A percentile compares a stretch with the other conserved stretches of the same genome.
Evolutionary conservation across 2,113 vertebrate genomes (phyloP).

Genomic region (Hippocampus abdominalis): DNA sequence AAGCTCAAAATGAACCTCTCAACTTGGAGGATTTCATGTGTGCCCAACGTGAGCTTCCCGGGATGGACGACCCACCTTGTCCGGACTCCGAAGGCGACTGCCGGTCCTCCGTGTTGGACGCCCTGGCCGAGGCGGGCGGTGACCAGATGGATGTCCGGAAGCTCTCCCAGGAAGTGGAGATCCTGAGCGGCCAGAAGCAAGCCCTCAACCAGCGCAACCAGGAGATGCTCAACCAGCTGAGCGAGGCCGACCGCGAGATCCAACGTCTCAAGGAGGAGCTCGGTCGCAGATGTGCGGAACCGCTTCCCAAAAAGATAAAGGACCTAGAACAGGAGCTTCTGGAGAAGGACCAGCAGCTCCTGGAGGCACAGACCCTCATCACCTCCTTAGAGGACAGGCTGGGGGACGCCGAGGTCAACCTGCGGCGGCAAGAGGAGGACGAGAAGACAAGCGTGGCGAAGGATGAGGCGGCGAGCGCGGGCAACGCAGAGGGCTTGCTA

Average conservation of each 20-base stretch:
- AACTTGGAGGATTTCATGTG: not conserved
- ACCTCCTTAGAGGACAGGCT: conserved; percentile 49
- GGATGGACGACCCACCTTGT: conserved; percentile 3
- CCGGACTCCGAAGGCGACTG: conserved; percentile 11
- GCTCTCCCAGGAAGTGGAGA: conserved; percentile 50
- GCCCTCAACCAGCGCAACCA: conserved; percentile 66
- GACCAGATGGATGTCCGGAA: conserved; percentile 22
- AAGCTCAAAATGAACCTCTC: not conserved
- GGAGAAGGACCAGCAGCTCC: conserved; percentile 44
- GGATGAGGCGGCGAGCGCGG: not conserved
- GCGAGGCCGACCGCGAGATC: conserved; percentile 68
- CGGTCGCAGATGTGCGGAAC: conserved; percentile 23
- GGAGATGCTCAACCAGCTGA: conserved; percentile 71
- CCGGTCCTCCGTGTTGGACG: not conserved
- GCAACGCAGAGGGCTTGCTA: conserved; percentile 35
- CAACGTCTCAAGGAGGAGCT: conserved; percentile 60
- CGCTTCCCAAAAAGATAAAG: conserved; percentile 17
- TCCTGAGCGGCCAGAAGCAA: conserved; percentile 54
- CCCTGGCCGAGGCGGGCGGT: not conserved
- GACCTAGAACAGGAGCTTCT: conserved; percentile 49
- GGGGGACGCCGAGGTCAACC: conserved; percentile 40
- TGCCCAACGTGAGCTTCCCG: not conserved
- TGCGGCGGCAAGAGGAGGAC: conserved; percentile 22
- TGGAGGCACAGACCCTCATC: conserved; percentile 50
- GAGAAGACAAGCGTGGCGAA: conserved; percentile 1